A percentile compares a stretch with the other conserved stretches of the same genome.
Evolutionary conservation across 2,113 vertebrate species (phyloP).

Genomic region (Aegithalos caudatus): DNA sequence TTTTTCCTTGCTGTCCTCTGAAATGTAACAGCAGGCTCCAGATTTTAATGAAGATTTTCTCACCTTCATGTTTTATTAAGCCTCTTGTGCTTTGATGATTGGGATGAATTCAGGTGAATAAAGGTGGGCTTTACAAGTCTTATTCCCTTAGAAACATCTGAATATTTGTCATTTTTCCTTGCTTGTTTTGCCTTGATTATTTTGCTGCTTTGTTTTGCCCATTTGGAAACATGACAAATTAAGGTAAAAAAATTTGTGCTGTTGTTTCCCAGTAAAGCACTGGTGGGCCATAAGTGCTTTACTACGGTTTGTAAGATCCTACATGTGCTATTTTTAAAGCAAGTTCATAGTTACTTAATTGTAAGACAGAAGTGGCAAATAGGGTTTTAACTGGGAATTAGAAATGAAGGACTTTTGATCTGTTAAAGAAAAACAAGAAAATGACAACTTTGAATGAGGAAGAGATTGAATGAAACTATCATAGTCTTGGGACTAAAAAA

Average conservation of each 20-base stretch:
- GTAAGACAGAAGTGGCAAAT: background rate
- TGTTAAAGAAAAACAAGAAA: background rate
- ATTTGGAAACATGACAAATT: background rate
- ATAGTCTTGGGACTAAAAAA: background rate
- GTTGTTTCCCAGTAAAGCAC: background rate
- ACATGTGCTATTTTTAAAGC: background rate
- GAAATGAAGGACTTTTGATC: background rate
- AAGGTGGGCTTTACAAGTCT: background rate
- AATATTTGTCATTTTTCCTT: background rate
- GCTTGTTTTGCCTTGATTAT: background rate
- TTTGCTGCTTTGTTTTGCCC: background rate
- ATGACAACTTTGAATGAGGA: background rate
- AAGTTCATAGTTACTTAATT: background rate
- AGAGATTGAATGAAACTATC: background rate
- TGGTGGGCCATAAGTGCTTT: background rate
- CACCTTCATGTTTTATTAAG: conserved; percentile 34
- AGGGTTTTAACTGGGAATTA: background rate
- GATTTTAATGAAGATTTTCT: background rate
- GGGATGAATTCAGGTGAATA: background rate
- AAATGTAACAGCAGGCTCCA: background rate
- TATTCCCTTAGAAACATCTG: background rate
- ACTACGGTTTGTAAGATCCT: background rate
- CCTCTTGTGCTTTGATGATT: background rate
- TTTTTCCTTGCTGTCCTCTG: background rate
- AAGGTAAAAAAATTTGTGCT: background rate